Conservation (phyloP, 2,888 invertebrate species). For the Tipula unca region DNA sequence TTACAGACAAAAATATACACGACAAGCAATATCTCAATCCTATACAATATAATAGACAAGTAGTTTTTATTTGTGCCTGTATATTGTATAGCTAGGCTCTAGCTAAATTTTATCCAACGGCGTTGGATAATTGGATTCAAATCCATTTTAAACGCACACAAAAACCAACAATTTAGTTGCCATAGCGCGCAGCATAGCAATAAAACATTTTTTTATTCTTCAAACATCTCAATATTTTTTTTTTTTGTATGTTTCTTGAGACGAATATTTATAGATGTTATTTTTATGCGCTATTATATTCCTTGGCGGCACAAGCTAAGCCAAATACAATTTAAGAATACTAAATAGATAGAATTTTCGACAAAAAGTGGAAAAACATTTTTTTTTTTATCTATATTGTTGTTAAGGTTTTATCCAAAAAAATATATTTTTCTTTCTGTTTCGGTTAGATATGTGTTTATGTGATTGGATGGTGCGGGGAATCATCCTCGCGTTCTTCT, state of each 20-base stretch:
- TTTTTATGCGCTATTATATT: conserved; percentile 14
- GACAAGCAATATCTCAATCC: too few relatives aligned
- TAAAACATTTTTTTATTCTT: background rate
- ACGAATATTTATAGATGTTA: conserved; percentile 8
- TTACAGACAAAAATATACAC: too few relatives aligned
- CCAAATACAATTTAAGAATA: conserved; percentile 4
- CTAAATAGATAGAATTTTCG: background rate
- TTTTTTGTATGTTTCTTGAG: background rate
- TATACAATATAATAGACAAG: too few relatives aligned
- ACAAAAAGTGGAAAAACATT: background rate
- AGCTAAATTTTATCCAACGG: background rate
- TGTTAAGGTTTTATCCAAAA: background rate
- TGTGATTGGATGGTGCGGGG: too few relatives aligned
- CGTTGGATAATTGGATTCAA: background rate
- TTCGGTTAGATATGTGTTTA: background rate
- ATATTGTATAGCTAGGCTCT: too few relatives aligned
- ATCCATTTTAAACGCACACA: background rate
- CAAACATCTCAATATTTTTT: background rate
- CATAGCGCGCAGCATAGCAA: background rate
- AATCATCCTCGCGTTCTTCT: background rate
- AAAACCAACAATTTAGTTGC: background rate
- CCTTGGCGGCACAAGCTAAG: background rate
- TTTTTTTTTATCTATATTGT: background rate
- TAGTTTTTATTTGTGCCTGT: too few relatives aligned
- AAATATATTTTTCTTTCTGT: background rate